Evolutionary conservation across 2,797 vertebrate species (phyloP).

Genomic region (Gallirallus australis): DNA sequence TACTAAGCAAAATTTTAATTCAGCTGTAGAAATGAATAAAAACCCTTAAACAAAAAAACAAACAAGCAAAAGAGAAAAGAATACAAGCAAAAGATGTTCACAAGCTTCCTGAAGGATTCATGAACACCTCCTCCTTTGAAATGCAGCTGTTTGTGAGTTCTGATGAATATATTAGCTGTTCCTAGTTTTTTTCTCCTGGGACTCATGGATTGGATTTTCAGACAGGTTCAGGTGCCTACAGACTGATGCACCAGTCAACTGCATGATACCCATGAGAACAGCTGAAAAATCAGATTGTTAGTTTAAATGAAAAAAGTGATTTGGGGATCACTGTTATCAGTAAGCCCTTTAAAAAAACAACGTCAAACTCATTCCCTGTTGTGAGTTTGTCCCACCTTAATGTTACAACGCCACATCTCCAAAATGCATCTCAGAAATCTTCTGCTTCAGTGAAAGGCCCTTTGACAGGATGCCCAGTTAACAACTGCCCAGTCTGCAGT

Average conservation of each 20-base stretch:
- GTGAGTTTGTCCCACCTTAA: neutral
- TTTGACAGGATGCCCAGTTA: neutral
- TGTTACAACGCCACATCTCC: neutral
- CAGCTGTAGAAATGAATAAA: neutral
- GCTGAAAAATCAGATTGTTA: neutral
- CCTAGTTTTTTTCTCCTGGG: neutral
- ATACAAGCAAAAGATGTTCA: neutral
- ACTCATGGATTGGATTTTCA: neutral
- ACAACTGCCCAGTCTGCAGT: neutral
- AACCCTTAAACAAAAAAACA: neutral
- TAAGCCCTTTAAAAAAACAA: neutral
- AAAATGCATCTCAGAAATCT: neutral
- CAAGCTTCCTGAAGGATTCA: neutral
- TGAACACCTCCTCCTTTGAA: neutral
- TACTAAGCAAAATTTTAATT: neutral
- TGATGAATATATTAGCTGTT: neutral
- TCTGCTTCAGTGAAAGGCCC: neutral
- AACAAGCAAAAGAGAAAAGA: fast-evolving
- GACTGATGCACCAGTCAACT: neutral
- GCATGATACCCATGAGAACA: neutral
- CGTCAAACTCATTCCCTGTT: neutral
- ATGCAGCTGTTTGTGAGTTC: neutral
- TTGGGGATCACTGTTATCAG: neutral
- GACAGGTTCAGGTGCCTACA: neutral
- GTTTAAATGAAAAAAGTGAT: neutral